Conservation (phyloP, 2,888 invertebrate genomes). For the Sesamia inferens region DNA sequence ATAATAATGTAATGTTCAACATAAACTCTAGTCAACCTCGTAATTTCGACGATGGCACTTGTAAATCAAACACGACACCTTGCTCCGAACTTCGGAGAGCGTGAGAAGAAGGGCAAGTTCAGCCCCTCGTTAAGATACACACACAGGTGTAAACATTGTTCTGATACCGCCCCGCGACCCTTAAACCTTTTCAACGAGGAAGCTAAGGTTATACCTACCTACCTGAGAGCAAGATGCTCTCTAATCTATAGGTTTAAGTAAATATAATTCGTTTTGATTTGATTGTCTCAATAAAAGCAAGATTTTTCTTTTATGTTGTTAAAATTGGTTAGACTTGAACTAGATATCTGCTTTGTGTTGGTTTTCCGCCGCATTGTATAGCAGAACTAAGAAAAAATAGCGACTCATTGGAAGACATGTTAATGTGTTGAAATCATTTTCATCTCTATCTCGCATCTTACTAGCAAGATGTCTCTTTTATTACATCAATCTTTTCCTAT, state of each 20-base stretch:
- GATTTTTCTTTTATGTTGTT: neutral
- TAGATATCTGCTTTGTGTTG: neutral
- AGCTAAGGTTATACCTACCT: conserved; percentile 43
- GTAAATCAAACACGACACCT: conserved; percentile 60
- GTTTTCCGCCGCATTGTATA: neutral
- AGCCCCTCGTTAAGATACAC: conserved; percentile 74
- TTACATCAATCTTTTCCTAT: conserved; percentile 68
- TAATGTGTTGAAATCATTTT: conserved; percentile 25
- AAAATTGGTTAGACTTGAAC: neutral
- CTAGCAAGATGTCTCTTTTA: conserved; percentile 58
- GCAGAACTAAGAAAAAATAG: conserved; percentile 6
- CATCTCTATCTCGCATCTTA: conserved; percentile 55
- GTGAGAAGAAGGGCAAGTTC: conserved; percentile 77
- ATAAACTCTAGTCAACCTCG: conserved; percentile 6
- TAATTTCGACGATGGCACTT: conserved; percentile 58
- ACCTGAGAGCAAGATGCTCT: conserved; percentile 40
- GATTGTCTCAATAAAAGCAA: conserved; percentile 1
- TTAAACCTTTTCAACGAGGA: conserved; percentile 56
- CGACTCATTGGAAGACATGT: conserved; percentile 11
- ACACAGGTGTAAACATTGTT: conserved; percentile 76
- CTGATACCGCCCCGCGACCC: conserved; percentile 69
- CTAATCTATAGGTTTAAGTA: conserved; percentile 34
- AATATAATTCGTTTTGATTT: conserved; percentile 34
- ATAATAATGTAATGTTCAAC: conserved; percentile 9
- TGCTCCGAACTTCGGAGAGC: conserved; percentile 59